Evolutionary conservation across 30 jellyfish, hydroid and myxozoan species (phyloP).

Genomic region (Nemopilema nomurai): DNA sequence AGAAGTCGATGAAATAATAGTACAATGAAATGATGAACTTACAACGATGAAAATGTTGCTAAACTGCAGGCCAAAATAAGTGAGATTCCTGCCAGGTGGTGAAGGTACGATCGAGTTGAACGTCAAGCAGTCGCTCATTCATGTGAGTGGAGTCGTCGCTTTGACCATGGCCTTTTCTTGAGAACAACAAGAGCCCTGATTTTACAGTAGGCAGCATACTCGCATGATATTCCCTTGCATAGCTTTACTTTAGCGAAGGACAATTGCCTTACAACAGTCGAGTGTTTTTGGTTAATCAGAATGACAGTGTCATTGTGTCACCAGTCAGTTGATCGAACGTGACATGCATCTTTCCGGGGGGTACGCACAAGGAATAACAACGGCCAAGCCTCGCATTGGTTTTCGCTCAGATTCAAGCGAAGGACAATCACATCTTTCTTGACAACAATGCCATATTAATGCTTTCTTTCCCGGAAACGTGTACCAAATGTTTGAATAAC

Average conservation of each 20-base stretch:
- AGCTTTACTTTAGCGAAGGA: background rate
- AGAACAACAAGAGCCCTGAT: background rate
- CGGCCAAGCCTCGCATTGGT: slow-evolving; percentile 19
- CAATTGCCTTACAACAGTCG: slow-evolving; percentile 10
- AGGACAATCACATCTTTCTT: background rate
- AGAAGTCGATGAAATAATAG: background rate
- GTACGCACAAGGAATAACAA: background rate
- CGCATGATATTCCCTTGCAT: slow-evolving; percentile 3
- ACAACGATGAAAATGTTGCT: slow-evolving; percentile 17
- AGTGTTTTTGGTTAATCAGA: slow-evolving; percentile 51
- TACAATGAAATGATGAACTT: slow-evolving; percentile 3
- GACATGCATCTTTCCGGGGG: slow-evolving; percentile 61
- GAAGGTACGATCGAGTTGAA: slow-evolving; percentile 27
- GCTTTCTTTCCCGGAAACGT: background rate
- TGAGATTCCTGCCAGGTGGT: slow-evolving; percentile 60
- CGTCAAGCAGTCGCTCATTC: slow-evolving; percentile 27
- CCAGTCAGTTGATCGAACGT: slow-evolving; percentile 90
- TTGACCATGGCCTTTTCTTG: slow-evolving; percentile 22
- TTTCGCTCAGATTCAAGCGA: background rate
- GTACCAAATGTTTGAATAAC: background rate
- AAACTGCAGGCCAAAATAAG: slow-evolving; percentile 43
- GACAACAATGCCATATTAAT: background rate
- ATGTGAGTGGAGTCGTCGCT: slow-evolving; percentile 3
- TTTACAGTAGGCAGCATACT: background rate
- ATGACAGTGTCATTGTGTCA: slow-evolving; percentile 97